These are phyloP conservation scores for Drosophila nr. perissopoda DNA, from an alignment of 2,888 invertebrate species.

Conservation along the genomic window DNA sequence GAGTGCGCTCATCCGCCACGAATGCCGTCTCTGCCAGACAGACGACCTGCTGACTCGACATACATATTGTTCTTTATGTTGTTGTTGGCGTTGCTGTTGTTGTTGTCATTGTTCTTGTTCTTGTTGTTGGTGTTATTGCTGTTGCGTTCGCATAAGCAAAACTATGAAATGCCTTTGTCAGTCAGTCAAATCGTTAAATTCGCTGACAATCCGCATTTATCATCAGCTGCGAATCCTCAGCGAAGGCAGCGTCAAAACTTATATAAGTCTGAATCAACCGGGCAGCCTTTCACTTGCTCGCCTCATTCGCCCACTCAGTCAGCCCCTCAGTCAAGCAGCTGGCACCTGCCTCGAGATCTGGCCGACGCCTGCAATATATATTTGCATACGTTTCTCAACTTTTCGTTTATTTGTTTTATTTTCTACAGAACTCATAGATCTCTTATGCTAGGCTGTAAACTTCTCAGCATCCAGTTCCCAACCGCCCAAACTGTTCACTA, in stretches of 20 bases:
- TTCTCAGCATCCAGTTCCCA: constrained; percentile 14
- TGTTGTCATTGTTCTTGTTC: constrained; percentile 20
- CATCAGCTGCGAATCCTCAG: constrained; percentile 49
- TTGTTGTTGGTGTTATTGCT: constrained; percentile 40
- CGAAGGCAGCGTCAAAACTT: constrained; percentile 40
- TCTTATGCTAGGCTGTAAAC: constrained; percentile 41
- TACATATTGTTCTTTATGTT: constrained; percentile 22
- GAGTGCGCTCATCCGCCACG: constrained; percentile 63
- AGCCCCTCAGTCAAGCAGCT: constrained; percentile 50
- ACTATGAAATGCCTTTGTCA: constrained; percentile 79
- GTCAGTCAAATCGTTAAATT: constrained; percentile 76
- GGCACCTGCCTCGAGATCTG: constrained; percentile 67
- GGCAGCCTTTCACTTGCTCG: constrained; percentile 13
- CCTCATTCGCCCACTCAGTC: constrained; percentile 13
- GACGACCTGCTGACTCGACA: constrained; percentile 20
- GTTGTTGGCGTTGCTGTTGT: constrained; percentile 36
- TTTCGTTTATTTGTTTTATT: constrained; percentile 39
- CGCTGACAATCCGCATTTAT: constrained; percentile 73
- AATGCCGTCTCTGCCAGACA: constrained; percentile 20
- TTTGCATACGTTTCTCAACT: constrained; percentile 75
- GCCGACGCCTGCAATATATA: constrained; percentile 57
- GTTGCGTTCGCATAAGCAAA: constrained; percentile 64
- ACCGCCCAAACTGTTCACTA: constrained; percentile 29
- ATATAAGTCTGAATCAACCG: constrained; percentile 54
- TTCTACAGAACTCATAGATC: constrained; percentile 43